Base-by-base conservation (phyloP, 2,113 vertebrate genomes). In the Ia io region DNA sequence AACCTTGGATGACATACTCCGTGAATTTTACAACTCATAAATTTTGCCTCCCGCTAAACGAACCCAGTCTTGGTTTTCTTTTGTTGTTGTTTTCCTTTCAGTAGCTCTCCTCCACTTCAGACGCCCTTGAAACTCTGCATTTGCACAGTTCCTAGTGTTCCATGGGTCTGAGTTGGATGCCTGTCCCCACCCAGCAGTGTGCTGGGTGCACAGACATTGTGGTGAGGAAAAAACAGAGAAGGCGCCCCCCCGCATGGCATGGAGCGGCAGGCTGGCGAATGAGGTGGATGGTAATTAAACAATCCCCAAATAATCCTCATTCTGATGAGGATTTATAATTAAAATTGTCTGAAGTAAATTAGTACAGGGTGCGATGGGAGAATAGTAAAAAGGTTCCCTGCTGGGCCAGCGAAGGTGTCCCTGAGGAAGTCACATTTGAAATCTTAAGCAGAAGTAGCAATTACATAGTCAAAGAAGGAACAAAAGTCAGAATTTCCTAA, bases 301-400 rank as follows among this genome's bases (percentile, higher is more conserved):
- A 51, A 1, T 14, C 13, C 20, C 30, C 44, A 89, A 37, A 61
- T 53, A 44, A 65, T 78, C 40, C 65, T 77, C 40, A 76, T 51
- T 74, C 23, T 61, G 59, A 61, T 12, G 59, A 69, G 47, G 76
- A 47, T 87, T 86, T 74, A 56, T 65, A 83, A 91, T 84, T 95
- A 89, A 88, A 91, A 67, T 40, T 61, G 30, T 80, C 35, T 76
- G 47, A 91, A 83, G 42, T 78, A 91, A 92, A 59, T 88, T 90
- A 84, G 61, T 82, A 5, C 20, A 20, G 6, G 42, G 67, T 84
- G 6, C 65, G 30, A 3, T 44, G 76, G 51, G 32, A 69, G 23
- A 79, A 9, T 84, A 49, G 76, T 42, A 32, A 44, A 86, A 47
- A 89, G 53, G 20, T 70, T 93, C 18, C 77, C 56, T 84, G 10